phyloP scores from a whole-genome alignment of 2,888 invertebrate genomes.

The Apamea epomidion region DNA sequence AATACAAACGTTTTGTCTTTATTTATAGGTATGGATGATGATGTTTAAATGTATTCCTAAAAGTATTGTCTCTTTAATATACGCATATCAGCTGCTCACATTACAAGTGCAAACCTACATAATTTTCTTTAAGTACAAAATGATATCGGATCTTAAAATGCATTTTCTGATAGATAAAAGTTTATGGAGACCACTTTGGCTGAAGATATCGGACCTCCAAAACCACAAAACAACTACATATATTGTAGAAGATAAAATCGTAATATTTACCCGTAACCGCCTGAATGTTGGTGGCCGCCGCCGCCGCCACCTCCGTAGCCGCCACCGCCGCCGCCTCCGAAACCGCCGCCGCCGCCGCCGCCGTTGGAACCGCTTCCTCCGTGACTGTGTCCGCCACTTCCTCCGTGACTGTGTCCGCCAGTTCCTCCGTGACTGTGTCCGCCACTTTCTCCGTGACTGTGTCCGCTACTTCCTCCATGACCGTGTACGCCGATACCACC shows the following conservation, averaged over 20 bases:
- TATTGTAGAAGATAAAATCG: neutral
- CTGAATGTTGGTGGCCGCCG: neutral
- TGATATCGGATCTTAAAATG: neutral
- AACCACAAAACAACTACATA: neutral
- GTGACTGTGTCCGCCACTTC: slow-evolving; percentile 38
- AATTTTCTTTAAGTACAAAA: neutral
- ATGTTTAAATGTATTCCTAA: neutral
- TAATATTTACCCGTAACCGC: slow-evolving; percentile 28
- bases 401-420: too few species aligned
- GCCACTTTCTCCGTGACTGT: too few species aligned
- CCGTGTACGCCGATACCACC: slow-evolving; percentile 14
- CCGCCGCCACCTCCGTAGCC: too few species aligned
- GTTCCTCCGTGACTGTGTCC: too few species aligned
- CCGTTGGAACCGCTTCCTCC: neutral
- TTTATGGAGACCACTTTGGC: too few species aligned
- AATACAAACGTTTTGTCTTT: neutral
- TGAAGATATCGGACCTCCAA: neutral
- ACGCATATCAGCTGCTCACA: too few species aligned
- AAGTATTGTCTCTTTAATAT: neutral
- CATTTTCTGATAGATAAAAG: neutral
- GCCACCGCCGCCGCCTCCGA: too few species aligned
- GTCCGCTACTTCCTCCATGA: too few species aligned
- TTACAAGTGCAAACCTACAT: neutral
- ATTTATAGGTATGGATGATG: neutral
- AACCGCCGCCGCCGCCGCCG: neutral